These are phyloP conservation scores for Melanogrammus aeglefinus DNA, from an alignment of 2,797 vertebrate genomes.

Conservation along the genomic window DNA sequence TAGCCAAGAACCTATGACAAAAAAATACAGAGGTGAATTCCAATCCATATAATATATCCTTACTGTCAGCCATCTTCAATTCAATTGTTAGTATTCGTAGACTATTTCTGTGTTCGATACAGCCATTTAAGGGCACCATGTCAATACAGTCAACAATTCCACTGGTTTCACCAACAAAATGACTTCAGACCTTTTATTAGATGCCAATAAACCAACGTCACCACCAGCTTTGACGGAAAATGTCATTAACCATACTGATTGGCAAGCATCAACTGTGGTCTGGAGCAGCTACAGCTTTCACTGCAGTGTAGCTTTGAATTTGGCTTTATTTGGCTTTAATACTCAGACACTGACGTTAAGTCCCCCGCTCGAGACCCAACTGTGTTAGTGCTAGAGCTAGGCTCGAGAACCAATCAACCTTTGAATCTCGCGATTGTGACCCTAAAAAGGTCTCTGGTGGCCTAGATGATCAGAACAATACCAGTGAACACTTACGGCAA, in stretches of 20 bases:
- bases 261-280: constrained; percentile 41
- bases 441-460: neutral
- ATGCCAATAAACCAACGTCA: constrained; percentile 11
- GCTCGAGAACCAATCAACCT: neutral
- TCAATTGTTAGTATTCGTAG: neutral
- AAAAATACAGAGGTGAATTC: neutral
- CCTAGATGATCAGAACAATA: neutral
- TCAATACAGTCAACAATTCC: constrained; percentile 20
- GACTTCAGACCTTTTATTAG: constrained; percentile 33
- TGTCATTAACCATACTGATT: constrained; percentile 30
- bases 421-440: neutral
- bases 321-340: neutral
- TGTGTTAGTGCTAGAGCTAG: neutral
- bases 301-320: constrained; percentile 22
- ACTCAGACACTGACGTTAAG: neutral
- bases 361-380: neutral
- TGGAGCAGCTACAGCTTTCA: constrained; percentile 53
- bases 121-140: neutral
- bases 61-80: neutral
- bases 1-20: constrained; percentile 88
- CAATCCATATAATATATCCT: neutral
- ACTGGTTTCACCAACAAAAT: constrained; percentile 30
- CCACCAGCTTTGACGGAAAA: constrained; percentile 21
- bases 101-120: neutral
- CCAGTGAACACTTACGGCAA: constrained; percentile 83